phyloP scores from a whole-genome alignment of 2,797 vertebrate species.

The Artibeus lituratus region DNA sequence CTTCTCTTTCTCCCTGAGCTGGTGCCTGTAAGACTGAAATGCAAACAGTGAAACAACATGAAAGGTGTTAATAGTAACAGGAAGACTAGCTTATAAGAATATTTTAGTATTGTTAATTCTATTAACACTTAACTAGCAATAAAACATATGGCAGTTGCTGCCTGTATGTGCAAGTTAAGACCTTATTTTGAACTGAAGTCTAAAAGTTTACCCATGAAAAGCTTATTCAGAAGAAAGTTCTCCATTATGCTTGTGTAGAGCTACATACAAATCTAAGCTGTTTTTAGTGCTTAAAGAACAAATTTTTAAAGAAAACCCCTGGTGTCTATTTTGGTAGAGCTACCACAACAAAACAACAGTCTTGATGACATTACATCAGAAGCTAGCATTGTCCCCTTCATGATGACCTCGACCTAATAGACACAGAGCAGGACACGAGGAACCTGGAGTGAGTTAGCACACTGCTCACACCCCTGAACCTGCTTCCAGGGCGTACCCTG shows the following conservation, averaged over 20 bases:
- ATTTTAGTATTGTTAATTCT: neutral
- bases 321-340: neutral
- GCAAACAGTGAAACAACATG: neutral
- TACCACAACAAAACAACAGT: neutral
- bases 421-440: too few relatives aligned
- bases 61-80: neutral
- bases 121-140: neutral
- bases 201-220: neutral
- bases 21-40: constrained; percentile 78
- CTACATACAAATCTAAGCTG: neutral
- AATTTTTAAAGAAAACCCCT: neutral
- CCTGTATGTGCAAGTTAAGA: neutral
- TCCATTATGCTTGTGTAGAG: neutral
- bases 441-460: neutral
- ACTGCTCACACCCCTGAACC: neutral
- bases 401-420: neutral
- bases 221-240: neutral
- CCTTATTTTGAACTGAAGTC: neutral
- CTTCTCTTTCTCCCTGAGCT: constrained; percentile 86
- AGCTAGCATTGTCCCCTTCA: neutral
- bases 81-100: neutral
- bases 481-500: neutral
- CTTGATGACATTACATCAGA: neutral
- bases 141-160: neutral
- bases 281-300: neutral